These are phyloP conservation scores for Menidia menidia DNA, from an alignment of 2,797 vertebrate genomes.

Conservation along the genomic window DNA sequence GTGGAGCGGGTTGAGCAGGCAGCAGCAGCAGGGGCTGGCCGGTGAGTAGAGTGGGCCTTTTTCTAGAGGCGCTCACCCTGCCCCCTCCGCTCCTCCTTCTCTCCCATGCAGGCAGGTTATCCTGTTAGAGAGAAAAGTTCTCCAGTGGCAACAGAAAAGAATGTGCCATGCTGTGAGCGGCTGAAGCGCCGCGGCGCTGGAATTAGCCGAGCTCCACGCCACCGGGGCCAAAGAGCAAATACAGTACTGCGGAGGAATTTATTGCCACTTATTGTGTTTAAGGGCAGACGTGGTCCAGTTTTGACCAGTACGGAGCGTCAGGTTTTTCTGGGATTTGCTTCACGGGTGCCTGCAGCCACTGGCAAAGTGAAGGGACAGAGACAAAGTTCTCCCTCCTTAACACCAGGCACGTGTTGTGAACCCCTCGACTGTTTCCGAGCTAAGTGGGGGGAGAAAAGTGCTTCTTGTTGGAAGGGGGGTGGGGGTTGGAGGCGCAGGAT, in stretches of 20 bases:
- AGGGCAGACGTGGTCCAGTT: conserved; percentile 63
- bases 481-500: conserved; percentile 34
- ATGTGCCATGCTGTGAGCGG: conserved; percentile 79
- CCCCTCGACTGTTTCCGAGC: conserved; percentile 60
- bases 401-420: conserved; percentile 36
- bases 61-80: conserved; percentile 51
- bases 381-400: conserved; percentile 35
- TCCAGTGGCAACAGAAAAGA: conserved; percentile 85
- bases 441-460: conserved; percentile 20
- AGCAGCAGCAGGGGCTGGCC: conserved; percentile 69
- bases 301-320: conserved; percentile 39
- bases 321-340: conserved; percentile 58
- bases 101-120: conserved; percentile 73
- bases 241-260: conserved; percentile 71
- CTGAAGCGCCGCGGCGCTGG: conserved; percentile 69
- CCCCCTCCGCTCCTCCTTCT: conserved; percentile 24
- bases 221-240: conserved; percentile 67
- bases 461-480: not conserved
- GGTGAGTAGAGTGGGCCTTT: conserved; percentile 75
- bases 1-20: conserved; percentile 69
- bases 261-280: conserved; percentile 68
- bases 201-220: conserved; percentile 75
- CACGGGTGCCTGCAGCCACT: conserved; percentile 44
- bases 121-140: conserved; percentile 81
- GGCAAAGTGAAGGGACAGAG: conserved; percentile 51